Evolutionary conservation across 2,797 vertebrate species (phyloP), one percentile per base, ranked within the genome.

Genomic region (Melanogrammus aeglefinus): DNA sequence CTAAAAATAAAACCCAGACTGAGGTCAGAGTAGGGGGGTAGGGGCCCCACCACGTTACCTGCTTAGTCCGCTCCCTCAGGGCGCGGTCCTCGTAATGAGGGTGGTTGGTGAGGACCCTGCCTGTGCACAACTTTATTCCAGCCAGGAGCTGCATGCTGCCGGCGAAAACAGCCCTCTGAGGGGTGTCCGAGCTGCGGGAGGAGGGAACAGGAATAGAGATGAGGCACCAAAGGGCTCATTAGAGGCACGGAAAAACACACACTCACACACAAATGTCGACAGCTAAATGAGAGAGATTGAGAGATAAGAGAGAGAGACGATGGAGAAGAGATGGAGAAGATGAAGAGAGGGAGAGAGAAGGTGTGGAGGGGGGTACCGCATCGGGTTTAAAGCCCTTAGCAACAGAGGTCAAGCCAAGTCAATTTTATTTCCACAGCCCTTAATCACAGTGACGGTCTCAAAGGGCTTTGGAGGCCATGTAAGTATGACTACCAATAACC

Each of bases 101-200:
- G 83, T 99, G 97, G 92, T 99, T 99, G 86, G 98, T 99, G 84
- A 99, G 91, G 77, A 94, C 94, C 89, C 98, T 92, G 44, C 98
- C 97, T 0, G 98, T 99, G 91, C 98, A 99, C 89, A 99, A 95
- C 89, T 99, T 99, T 90, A 99, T 96, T 78, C 97, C 98, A 0
- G 98, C 98, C 90, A 99, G 91, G 72, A 99, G 91, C 93, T 99
- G 98, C 98, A 99, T 99, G 92, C 97, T 99, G 82, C 98, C 98
- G 51, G 98, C 97, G 88, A 99, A 98, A 82, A 98, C 98, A 0
- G 97, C 96, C 77, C 91, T 93, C 86, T 91, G 93, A 13, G 96
- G 95, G 29, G 97, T 99, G 91, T 96, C 95, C 79, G 95, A 93
- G 90, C 98, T 99, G 86, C 41, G 69, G 63, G 14, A 16, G 47